Percentiles rank a stretch among this genome's conserved stretches.
These are phyloP conservation scores for Sebastes trivittatus DNA, from an alignment of 2,797 vertebrate genomes.

Conservation along the genomic window DNA sequence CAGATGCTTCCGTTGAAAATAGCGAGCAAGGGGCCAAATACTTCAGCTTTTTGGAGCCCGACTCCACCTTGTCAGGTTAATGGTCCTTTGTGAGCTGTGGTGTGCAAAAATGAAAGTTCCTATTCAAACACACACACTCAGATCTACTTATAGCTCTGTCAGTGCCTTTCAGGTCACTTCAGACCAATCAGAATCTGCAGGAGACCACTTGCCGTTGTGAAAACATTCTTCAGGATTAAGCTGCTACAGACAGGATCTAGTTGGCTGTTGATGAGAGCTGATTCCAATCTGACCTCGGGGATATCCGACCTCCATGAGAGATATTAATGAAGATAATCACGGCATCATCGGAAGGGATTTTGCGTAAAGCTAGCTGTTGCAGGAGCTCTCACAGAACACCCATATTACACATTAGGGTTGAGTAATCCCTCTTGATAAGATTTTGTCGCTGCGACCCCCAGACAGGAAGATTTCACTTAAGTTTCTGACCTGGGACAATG, in stretches of 20 bases:
- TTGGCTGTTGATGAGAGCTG: constrained; percentile 58
- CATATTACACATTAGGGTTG: neutral
- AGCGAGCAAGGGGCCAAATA: constrained; percentile 68
- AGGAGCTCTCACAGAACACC: neutral
- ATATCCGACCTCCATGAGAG: constrained; percentile 50
- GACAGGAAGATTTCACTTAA: constrained; percentile 17
- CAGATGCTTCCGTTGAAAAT: constrained; percentile 87
- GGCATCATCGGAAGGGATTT: constrained; percentile 46
- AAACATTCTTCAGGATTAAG: constrained; percentile 68
- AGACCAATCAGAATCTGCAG: constrained; percentile 42
- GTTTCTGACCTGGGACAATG: neutral
- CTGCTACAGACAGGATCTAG: constrained; percentile 41
- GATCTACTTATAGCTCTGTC: constrained; percentile 44
- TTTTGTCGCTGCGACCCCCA: neutral
- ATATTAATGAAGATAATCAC: constrained; percentile 66
- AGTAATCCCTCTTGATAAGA: constrained; percentile 22
- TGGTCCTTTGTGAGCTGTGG: constrained; percentile 68
- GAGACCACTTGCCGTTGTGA: constrained; percentile 45
- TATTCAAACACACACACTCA: constrained; percentile 28
- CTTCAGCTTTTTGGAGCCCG: constrained; percentile 53
- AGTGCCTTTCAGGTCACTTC: constrained; percentile 61
- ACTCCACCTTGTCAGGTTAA: constrained; percentile 77
- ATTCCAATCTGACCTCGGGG: constrained; percentile 52
- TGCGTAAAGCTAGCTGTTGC: neutral
- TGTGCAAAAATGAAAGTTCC: constrained; percentile 52